These are phyloP conservation scores for Notechis scutatus DNA, from an alignment of 2,113 vertebrate species.

Conservation along the genomic window DNA sequence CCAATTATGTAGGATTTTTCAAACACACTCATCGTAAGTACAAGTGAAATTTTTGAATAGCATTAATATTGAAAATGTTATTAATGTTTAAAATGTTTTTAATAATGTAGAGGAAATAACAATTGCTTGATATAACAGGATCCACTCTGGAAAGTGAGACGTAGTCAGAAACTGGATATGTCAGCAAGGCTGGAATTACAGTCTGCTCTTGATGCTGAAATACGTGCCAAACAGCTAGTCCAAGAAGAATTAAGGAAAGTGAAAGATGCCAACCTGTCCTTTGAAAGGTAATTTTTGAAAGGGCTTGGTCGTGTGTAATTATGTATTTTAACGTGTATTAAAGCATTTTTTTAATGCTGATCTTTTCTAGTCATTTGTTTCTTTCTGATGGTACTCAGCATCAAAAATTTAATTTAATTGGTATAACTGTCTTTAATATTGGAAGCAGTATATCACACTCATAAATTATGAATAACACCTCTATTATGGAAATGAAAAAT, in stretches of 20 bases:
- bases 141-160: slow-evolving; percentile 94
- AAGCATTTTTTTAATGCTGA: background rate
- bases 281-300: slow-evolving; percentile 82
- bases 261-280: slow-evolving; percentile 83
- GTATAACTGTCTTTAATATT: background rate
- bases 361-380: background rate
- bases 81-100: slow-evolving; percentile 19
- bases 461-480: background rate
- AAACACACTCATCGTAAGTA: background rate
- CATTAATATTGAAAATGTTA: slow-evolving; percentile 6
- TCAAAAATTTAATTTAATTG: background rate
- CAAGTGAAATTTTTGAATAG: background rate
- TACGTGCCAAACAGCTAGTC: slow-evolving; percentile 91
- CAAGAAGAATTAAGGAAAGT: slow-evolving; percentile 90
- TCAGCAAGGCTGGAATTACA: slow-evolving; percentile 94
- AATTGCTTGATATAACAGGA: slow-evolving; percentile 72
- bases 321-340: background rate
- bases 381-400: background rate
- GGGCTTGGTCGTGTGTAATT: background rate
- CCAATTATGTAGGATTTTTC: background rate
- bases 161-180: slow-evolving; percentile 98
- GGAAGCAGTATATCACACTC: background rate
- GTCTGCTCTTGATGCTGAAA: slow-evolving; percentile 93
- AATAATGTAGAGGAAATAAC: slow-evolving; percentile 33
- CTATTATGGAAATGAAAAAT: background rate